Evolutionary conservation across 2,113 vertebrate genomes (phyloP).

Genomic region (Coryphaenoides rupestris): DNA sequence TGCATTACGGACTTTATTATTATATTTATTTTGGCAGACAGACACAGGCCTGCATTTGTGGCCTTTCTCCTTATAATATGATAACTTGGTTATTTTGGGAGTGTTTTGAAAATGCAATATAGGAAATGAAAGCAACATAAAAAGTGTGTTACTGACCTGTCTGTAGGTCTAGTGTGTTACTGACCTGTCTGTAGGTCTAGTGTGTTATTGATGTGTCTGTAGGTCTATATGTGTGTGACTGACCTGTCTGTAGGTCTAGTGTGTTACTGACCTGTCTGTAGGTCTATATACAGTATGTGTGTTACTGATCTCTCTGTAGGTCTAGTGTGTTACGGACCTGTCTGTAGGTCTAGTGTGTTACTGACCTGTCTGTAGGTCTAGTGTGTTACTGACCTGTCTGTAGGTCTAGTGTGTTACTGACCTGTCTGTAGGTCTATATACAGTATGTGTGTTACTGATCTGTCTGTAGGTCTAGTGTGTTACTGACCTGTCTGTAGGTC

Average conservation of each 20-base stretch:
- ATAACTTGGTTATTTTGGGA: too few species aligned
- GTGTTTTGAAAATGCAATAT: too few species aligned
- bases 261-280: conserved; percentile 3
- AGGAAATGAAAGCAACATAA: too few species aligned
- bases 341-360: conserved; percentile 5
- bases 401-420: conserved; percentile 1
- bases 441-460: conserved; percentile 16
- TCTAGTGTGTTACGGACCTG: conserved; percentile 1
- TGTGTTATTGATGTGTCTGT: conserved; percentile 2
- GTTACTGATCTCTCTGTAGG: neutral
- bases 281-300: conserved; percentile 13
- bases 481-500: neutral
- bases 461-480: neutral
- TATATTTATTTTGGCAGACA: too few species aligned
- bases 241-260: neutral
- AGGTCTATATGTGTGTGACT: conserved; percentile 8
- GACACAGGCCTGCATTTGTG: too few species aligned
- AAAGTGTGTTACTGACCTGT: too few species aligned
- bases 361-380: conserved; percentile 22
- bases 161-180: too few species aligned
- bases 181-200: neutral
- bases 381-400: conserved; percentile 8
- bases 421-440: neutral
- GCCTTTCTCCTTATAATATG: too few species aligned
- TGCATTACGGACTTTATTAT: too few species aligned